These are phyloP conservation scores for Lutjanus campechanus DNA, from an alignment of 2,797 vertebrate genomes.

Conservation along the genomic window DNA sequence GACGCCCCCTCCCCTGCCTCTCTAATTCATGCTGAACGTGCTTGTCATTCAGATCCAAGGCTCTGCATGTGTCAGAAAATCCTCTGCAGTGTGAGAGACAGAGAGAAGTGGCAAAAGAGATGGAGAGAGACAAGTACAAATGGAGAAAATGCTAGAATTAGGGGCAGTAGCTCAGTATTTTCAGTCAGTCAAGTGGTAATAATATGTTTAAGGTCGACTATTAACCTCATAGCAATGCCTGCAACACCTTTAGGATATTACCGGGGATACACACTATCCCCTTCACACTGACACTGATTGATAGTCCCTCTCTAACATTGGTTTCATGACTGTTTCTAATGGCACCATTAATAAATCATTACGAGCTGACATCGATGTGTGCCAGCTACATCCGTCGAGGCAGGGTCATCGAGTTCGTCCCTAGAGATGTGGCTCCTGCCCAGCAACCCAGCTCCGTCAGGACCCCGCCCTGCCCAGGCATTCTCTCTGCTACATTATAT, in stretches of 20 bases:
- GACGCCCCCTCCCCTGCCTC: conserved; percentile 18
- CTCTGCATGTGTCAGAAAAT: conserved; percentile 60
- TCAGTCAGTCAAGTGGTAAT: conserved; percentile 7
- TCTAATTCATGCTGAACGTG: conserved; percentile 52
- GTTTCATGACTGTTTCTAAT: conserved; percentile 65
- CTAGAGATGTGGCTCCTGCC: conserved; percentile 35
- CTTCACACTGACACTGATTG: conserved; percentile 24
- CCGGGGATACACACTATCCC: conserved; percentile 2
- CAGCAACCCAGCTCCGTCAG: conserved; percentile 35
- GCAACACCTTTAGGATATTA: neutral
- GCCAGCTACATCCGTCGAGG: conserved; percentile 34
- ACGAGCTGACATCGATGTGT: conserved; percentile 48
- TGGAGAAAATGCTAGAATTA: neutral
- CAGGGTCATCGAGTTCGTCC: conserved; percentile 61
- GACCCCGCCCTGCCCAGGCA: conserved; percentile 48
- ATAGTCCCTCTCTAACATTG: conserved; percentile 31
- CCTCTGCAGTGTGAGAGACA: conserved; percentile 43
- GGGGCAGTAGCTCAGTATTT: neutral
- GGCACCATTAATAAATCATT: conserved; percentile 76
- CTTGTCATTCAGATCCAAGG: conserved; percentile 64
- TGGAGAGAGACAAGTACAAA: neutral
- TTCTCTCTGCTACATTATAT: conserved; percentile 24
- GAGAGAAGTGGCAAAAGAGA: conserved; percentile 18
- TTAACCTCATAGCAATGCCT: neutral
- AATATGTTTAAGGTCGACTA: neutral